phyloP scores from a whole-genome alignment of 2,797 vertebrate species.

The Poeciliopsis turneri region DNA sequence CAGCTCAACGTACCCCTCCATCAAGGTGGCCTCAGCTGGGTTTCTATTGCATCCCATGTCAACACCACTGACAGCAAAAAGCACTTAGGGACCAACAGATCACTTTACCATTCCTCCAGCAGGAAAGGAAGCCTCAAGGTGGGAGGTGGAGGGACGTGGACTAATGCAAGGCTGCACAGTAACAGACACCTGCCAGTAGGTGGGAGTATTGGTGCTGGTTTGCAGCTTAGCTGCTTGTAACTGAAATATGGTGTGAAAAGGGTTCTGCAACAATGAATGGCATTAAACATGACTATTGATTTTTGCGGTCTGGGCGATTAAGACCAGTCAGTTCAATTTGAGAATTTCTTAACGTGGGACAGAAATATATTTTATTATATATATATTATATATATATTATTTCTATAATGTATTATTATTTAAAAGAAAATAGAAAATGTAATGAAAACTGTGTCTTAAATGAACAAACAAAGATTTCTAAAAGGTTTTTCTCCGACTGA shows the following conservation, averaged over 20 bases:
- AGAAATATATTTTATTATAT: background rate
- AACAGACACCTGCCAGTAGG: constrained; percentile 71
- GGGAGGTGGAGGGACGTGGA: constrained; percentile 53
- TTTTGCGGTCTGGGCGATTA: constrained; percentile 6
- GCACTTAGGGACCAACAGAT: constrained; percentile 77
- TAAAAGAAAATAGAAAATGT: background rate
- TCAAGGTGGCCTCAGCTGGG: constrained; percentile 69
- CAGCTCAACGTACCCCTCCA: constrained; percentile 55
- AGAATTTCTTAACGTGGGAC: background rate
- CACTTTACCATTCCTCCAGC: constrained; percentile 79
- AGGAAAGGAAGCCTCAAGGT: constrained; percentile 58
- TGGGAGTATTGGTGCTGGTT: constrained; percentile 81
- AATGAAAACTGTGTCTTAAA: background rate
- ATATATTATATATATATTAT: too few relatives aligned
- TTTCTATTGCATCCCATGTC: constrained; percentile 77
- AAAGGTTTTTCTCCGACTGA: background rate
- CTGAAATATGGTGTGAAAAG: background rate
- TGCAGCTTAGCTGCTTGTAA: constrained; percentile 21
- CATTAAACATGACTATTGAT: constrained; percentile 18
- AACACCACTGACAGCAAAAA: constrained; percentile 79
- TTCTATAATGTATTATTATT: background rate
- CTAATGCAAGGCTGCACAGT: constrained; percentile 32
- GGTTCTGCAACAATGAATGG: background rate
- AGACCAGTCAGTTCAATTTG: background rate
- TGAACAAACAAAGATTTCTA: background rate